Base-by-base conservation (phyloP, 2,113 vertebrate genomes). In the Ictidomys tridecemlineatus region DNA sequence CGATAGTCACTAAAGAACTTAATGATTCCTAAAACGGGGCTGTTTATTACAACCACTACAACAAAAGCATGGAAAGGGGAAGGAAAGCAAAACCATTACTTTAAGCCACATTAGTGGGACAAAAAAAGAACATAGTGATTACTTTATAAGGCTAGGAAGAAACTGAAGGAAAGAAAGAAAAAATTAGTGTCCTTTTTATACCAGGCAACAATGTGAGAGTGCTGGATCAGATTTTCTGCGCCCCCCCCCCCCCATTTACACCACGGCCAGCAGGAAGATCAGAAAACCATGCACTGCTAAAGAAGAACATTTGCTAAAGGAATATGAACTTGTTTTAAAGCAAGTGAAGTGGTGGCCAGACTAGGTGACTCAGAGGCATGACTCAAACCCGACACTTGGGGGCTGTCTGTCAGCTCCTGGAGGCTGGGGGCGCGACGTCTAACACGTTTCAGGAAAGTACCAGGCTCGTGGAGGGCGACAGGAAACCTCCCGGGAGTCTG, bases 371-470 rank as follows among this genome's bases (percentile, higher is more conserved):
- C 96, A 89, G 82, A 92, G 48, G 89, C 58, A 34, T 98, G 98
- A 98, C 96, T 98, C 97, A 97, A 97, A 97, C 22, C 56, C 65
- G 53, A 85, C 96, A 56, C 72, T 2, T 58, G 76, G 83, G 90
- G 85, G 90, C 83, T 67, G 84, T 84, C 96, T 61, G 85, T 79
- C 82, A 91, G 78, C 93, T 96, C 89, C 70, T 58, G 48, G 89
- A 87, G 97, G 91, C 74, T 17, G 56, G 89, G 74, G 93, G 84
- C n/a, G 74, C 85, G 39, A 61, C 76, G 96, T 97, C 97, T 93
- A 93, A 86, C 96, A 97, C 97, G 37, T 87, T 85, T 91, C 28
- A 96, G 98, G 95, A 98, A 97, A 98, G 97, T 97, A 97, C 97
- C 97, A 63, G 91, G 58, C 73, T 78, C 67, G 5, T 0, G 89